These are phyloP conservation scores for Tortricodes alternella DNA, from an alignment of 2,888 invertebrate genomes.

Conservation along the genomic window DNA sequence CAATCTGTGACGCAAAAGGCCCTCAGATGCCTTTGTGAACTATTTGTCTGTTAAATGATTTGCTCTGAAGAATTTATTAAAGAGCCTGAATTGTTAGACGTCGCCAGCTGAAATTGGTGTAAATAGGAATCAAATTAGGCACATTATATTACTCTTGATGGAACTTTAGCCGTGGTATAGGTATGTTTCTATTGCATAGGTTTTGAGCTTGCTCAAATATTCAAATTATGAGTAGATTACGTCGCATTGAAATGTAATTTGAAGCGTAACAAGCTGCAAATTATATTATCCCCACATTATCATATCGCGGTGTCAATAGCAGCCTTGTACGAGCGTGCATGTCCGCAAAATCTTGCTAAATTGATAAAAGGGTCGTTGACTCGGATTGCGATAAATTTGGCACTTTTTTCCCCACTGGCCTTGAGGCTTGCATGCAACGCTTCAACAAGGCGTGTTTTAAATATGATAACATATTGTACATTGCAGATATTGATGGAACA, in stretches of 20 bases:
- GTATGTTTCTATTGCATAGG: not conserved
- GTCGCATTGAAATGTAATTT: not conserved
- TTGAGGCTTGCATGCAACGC: conserved; percentile 22
- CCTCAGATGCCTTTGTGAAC: conserved; percentile 1
- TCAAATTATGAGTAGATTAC: not conserved
- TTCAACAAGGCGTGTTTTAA: conserved; percentile 10
- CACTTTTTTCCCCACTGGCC: conserved; percentile 36
- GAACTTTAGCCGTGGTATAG: too few species aligned
- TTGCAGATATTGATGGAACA: conserved; percentile 37
- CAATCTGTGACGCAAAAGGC: conserved; percentile 7
- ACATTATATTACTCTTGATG: too few species aligned
- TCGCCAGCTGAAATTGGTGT: not conserved
- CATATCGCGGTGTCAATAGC: conserved; percentile 7
- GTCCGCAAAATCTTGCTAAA: conserved; percentile 61
- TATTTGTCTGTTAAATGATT: conserved; percentile 11
- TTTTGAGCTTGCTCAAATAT: not conserved
- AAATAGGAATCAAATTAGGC: not conserved
- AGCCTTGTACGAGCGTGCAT: conserved; percentile 42
- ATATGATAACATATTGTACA: conserved; percentile 25
- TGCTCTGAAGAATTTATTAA: conserved; percentile 6
- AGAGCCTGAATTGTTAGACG: not conserved
- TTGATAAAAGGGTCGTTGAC: conserved; percentile 74
- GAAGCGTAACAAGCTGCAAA: conserved; percentile 8
- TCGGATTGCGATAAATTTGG: conserved; percentile 56
- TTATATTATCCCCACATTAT: conserved; percentile 21